Evolutionary conservation across 2,888 invertebrate genomes (phyloP), one percentile per base, ranked within the genome.

Genomic region (Scaptomyza flava): DNA sequence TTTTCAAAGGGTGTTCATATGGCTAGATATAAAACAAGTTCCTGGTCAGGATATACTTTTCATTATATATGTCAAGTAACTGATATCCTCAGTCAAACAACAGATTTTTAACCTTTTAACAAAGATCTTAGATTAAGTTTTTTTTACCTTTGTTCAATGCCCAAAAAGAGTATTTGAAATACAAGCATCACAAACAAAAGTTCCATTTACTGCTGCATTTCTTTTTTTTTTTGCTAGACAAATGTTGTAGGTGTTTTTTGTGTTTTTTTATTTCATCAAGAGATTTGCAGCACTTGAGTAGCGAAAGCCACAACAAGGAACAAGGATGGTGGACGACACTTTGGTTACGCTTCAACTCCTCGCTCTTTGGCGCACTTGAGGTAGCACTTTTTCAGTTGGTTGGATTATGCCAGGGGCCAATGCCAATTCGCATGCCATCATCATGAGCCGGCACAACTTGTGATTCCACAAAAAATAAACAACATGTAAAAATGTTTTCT

Each of bases 251-350:
- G 80, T 41, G 41, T 17, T 17, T 3, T 38, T 8, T 41, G 12
- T 34, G 79, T 84, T 76, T 78, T 81, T 80, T 81, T 83, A 85
- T 84, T 73, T 76, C 86, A 82, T 77, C 89, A 69, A 79, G 86
- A 88, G 89, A 89, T 89, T 89, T 89, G 74, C 75, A 30, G 76
- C 83, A 81, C 78, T 79, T 75, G 77, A 83, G 70, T 70, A 53
- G 54, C 56, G 46, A 72, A 69, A 81, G 71, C 68, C 75, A 52
- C 72, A 61, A 56, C 56, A 17, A 11, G 23, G 23, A 27, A 36
- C 9, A 31, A 8, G 47, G 20, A 71, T 36, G 7, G 47, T 4
- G 68, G 78, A 63, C 58, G 82, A 86, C 86, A 84, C 84, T 84
- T 86, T 83, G 87, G 84, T 81, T 79, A 74, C 72, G 86, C 86